Evolutionary conservation across 1,140 invertebrate species (phyloP).

Genomic region (Asbolus verrucosus): DNA sequence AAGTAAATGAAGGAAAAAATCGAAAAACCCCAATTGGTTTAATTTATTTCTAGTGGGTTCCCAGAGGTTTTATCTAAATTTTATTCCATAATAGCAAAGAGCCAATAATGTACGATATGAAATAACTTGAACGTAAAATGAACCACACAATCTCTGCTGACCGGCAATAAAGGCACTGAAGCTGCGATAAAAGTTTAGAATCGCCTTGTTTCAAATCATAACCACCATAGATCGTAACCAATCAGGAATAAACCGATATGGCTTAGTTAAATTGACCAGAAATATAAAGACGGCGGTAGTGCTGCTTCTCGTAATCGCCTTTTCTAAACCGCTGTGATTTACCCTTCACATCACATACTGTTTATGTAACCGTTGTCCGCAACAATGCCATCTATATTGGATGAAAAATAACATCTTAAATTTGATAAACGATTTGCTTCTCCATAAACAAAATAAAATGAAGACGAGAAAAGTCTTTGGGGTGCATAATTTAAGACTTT

Average conservation of each 20-base stretch:
- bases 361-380: slow-evolving; percentile 43
- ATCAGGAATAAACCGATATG: slow-evolving; percentile 50
- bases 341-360: slow-evolving; percentile 35
- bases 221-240: slow-evolving; percentile 46
- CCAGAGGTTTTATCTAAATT: slow-evolving; percentile 10
- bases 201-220: slow-evolving; percentile 47
- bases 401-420: slow-evolving; percentile 34
- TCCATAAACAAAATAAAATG: slow-evolving; percentile 24
- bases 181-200: slow-evolving; percentile 49
- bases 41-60: slow-evolving; percentile 1
- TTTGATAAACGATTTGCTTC: slow-evolving; percentile 40
- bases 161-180: slow-evolving; percentile 43
- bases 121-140: slow-evolving; percentile 39
- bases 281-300: slow-evolving; percentile 46
- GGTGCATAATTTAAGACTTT: slow-evolving; percentile 23
- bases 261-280: slow-evolving; percentile 51
- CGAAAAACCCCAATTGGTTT: background rate
- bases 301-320: slow-evolving; percentile 37
- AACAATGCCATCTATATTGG: slow-evolving; percentile 41
- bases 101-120: slow-evolving; percentile 37
- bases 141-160: slow-evolving; percentile 28
- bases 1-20: background rate
- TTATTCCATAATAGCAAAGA: slow-evolving; percentile 4
- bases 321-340: slow-evolving; percentile 40
- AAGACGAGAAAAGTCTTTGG: background rate